phyloP scores from a whole-genome alignment of 2,113 vertebrate species.

The Rynchops niger region DNA sequence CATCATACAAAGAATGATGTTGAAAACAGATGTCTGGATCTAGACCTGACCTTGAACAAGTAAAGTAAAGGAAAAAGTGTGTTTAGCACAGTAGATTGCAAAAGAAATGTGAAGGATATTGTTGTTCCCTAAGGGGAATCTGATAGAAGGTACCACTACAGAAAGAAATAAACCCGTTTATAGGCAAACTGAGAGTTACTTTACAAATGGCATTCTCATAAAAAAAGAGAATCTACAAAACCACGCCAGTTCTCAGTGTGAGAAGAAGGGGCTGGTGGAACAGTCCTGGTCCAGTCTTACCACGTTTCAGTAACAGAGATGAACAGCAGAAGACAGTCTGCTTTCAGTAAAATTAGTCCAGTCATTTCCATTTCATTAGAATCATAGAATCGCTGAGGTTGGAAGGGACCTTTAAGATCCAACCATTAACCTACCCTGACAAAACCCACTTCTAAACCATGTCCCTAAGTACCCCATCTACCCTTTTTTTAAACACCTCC shows the following conservation, averaged over 20 bases:
- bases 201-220: background rate
- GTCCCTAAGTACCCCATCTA: too few species aligned
- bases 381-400: too few species aligned
- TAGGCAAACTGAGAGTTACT: background rate
- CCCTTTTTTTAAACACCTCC: too few species aligned
- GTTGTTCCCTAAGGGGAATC: background rate
- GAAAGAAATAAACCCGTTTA: background rate
- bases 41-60: background rate
- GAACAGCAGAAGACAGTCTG: background rate
- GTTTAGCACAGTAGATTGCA: background rate
- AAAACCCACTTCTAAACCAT: too few species aligned
- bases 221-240: background rate
- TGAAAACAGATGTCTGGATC: constrained; percentile 16
- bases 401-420: too few species aligned
- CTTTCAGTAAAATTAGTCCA: background rate
- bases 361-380: background rate
- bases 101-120: background rate
- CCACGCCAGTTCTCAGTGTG: background rate
- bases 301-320: background rate
- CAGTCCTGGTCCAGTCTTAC: background rate
- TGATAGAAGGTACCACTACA: background rate
- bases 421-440: too few species aligned
- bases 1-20: background rate
- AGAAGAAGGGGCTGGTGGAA: background rate
- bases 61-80: background rate